Conservation (phyloP, 2,888 invertebrate genomes). For the Tenthredo scrophulariae region DNA sequence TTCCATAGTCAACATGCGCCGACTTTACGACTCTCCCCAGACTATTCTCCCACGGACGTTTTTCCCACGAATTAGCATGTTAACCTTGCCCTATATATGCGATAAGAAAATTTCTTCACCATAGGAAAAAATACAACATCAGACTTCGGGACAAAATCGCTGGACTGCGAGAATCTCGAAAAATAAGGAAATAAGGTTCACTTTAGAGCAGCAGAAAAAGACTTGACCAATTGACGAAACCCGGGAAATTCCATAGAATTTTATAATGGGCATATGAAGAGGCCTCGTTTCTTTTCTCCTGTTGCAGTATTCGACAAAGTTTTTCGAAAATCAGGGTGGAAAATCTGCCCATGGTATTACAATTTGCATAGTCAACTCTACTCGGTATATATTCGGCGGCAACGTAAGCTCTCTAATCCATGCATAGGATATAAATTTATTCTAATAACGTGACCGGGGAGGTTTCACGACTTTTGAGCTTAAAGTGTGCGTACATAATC, state of each 20-base stretch:
- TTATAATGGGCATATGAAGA: neutral
- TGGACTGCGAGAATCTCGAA: neutral
- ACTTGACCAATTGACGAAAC: neutral
- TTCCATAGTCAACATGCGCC: constrained; percentile 6
- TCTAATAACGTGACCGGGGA: neutral
- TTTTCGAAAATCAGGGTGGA: neutral
- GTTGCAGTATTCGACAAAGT: neutral
- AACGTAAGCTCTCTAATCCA: constrained; percentile 10
- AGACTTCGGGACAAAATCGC: neutral
- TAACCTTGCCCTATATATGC: neutral
- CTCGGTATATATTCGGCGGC: neutral
- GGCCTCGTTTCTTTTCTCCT: neutral
- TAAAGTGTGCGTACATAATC: neutral
- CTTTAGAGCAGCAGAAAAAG: neutral
- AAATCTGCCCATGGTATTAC: neutral
- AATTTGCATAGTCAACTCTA: constrained; percentile 17
- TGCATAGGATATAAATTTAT: constrained; percentile 25
- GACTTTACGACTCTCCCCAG: constrained; percentile 33
- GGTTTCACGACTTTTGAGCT: constrained; percentile 5
- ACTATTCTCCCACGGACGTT: constrained; percentile 6
- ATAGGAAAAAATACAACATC: neutral
- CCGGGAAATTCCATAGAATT: neutral
- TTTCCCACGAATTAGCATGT: constrained; percentile 18
- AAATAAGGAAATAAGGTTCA: neutral
- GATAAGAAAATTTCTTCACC: constrained; percentile 20